Evolutionary conservation across 53 echinoderm and acorn worm species (phyloP).

Genomic region (Henricia sp.): DNA sequence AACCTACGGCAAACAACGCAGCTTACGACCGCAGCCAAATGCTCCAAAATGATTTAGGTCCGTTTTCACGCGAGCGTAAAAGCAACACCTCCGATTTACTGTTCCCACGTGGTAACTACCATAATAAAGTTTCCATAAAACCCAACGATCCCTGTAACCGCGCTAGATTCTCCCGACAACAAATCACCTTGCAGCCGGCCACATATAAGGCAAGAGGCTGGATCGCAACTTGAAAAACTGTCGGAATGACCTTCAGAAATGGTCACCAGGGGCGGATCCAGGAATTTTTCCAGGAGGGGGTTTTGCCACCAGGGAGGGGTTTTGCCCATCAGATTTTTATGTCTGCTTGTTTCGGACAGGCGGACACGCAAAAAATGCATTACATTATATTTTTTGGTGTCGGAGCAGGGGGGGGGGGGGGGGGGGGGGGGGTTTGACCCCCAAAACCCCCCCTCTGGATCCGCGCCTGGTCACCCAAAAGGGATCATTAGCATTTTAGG

Average conservation of each 20-base stretch:
- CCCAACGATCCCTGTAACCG: neutral
- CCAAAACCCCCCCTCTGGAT: no score
- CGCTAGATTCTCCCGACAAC: neutral
- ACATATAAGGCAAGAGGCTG: no score
- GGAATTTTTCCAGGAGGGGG: no score
- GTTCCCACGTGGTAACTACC: slow-evolving; percentile 49
- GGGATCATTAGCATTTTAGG: slow-evolving; percentile 27
- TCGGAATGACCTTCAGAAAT: slow-evolving; percentile 36
- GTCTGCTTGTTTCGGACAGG: no score
- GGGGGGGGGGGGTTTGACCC: no score
- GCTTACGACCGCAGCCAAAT: neutral
- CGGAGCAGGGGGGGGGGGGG: no score
- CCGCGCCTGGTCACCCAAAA: slow-evolving; percentile 26
- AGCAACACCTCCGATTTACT: slow-evolving; percentile 53
- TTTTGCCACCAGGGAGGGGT: no score
- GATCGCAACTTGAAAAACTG: neutral
- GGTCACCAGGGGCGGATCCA: neutral
- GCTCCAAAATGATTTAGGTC: slow-evolving; percentile 44
- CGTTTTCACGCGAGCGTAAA: slow-evolving; percentile 42
- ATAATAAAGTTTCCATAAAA: no score
- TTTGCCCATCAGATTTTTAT: no score
- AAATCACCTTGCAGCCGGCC: neutral
- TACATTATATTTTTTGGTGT: no score
- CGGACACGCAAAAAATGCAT: no score
- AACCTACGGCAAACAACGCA: slow-evolving; percentile 10